Evolutionary conservation across 2,797 vertebrate species (phyloP).

Genomic region (Helostoma temminkii): DNA sequence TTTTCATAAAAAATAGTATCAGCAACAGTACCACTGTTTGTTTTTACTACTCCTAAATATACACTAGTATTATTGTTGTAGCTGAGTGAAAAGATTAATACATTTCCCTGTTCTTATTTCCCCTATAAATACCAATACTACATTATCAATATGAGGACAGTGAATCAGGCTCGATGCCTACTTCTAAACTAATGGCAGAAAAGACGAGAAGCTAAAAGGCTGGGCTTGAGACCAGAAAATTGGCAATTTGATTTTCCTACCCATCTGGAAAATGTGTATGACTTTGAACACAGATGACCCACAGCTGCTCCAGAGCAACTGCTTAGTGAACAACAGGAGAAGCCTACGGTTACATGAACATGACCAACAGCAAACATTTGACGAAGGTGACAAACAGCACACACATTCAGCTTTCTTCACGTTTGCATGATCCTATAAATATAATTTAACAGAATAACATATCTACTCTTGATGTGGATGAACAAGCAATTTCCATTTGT

Average conservation of each 20-base stretch:
- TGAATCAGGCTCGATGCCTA: not conserved
- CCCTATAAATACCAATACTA: not conserved
- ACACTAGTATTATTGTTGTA: not conserved
- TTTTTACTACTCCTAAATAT: not conserved
- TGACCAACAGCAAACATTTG: not conserved
- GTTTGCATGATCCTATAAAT: not conserved
- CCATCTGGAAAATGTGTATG: constrained; percentile 23
- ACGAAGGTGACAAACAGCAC: constrained; percentile 15
- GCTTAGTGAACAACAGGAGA: constrained; percentile 16
- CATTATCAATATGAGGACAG: constrained; percentile 1
- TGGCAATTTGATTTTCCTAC: constrained; percentile 4
- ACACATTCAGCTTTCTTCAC: constrained; percentile 9
- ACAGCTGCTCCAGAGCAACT: constrained; percentile 17
- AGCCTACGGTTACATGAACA: not conserved
- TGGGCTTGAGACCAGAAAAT: constrained; percentile 2
- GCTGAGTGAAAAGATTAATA: constrained; percentile 8
- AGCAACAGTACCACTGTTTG: not conserved
- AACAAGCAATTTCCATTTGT: constrained; percentile 46
- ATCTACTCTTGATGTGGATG: constrained; percentile 29
- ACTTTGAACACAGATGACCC: constrained; percentile 35
- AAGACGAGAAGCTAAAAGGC: not conserved
- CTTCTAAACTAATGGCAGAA: not conserved
- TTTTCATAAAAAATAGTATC: not conserved
- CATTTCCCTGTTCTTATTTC: constrained; percentile 3
- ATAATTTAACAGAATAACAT: constrained; percentile 23